Evolutionary conservation across 2,888 invertebrate genomes (phyloP), one percentile per base, ranked within the genome.

Genomic region (Thymelicus acteon): DNA sequence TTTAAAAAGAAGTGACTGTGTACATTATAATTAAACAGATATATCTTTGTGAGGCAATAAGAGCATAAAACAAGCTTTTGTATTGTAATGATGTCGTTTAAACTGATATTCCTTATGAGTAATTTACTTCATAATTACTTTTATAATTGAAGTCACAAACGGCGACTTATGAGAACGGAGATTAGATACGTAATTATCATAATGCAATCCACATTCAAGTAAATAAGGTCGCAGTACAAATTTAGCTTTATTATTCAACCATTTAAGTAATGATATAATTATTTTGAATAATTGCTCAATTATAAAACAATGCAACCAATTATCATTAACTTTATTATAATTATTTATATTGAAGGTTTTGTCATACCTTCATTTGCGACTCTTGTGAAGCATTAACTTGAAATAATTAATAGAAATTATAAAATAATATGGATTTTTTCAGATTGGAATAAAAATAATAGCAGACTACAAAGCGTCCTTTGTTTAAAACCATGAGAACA

Each of bases 21-120:
- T 54, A 24, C 24, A 54, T 54, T 24, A 24, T 54, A 54, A 24
- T 54, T 24, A 54, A 54, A 54, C 24, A 54, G 24, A 19, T 7
- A 10, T 54, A 49, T 54, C 24, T 57, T 57, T 57, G 37, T 57
- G 31, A 57, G 57, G 31, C 31, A 57, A 57, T 37, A 37, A 57
- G 31, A 57, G 19, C 2, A 19, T 19, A 54, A 54, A 12, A 54
- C 12, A 24, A 62, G 48, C 37, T 6, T 8, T 37, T 62, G 62
- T 62, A 62, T 40, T 19, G 12, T 48, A 62, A 62, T 31, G 24
- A 62, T 24, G 48, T 62, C 48, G 12, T 62, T 62, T 62, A 31
- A 62, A 62, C 62, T 62, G 62, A 62, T 62, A 62, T 62, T 62
- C 37, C 62, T 44, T 31, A 62, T 62, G 48, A 62, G 62, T 62